phyloP scores from a whole-genome alignment of 2,113 vertebrate species.

The Sorex araneus region DNA sequence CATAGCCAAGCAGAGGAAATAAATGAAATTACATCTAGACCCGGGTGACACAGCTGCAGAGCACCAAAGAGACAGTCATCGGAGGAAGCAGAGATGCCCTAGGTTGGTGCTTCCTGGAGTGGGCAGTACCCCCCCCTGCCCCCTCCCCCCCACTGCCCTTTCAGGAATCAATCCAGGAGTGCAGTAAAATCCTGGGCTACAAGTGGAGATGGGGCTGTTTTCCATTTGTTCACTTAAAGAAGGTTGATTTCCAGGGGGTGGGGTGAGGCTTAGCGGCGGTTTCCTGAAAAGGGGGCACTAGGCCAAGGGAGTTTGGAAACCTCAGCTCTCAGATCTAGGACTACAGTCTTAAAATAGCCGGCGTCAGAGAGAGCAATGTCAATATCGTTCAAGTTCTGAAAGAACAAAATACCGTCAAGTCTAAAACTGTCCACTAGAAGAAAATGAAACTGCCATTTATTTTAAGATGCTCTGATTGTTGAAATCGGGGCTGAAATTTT shows the following conservation, averaged over 20 bases:
- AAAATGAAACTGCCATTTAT: background rate
- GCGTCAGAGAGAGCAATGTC: background rate
- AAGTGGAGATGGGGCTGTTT: too few species aligned
- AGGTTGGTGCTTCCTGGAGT: background rate
- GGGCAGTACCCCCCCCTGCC: too few species aligned
- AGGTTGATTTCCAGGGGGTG: too few species aligned
- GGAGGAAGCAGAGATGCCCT: background rate
- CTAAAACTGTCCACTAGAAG: background rate
- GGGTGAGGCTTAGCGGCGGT: too few species aligned
- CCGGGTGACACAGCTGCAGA: background rate
- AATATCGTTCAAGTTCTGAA: background rate
- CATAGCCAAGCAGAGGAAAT: background rate
- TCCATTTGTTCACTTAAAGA: too few species aligned
- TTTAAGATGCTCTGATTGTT: background rate
- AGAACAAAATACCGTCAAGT: constrained; percentile 12
- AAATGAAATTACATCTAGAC: background rate
- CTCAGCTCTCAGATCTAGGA: background rate
- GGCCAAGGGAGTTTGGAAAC: too few species aligned
- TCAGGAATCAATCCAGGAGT: too few species aligned
- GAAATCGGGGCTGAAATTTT: background rate
- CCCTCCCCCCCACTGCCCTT: too few species aligned
- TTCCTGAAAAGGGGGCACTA: too few species aligned
- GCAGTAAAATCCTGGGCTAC: too few species aligned
- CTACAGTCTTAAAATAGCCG: background rate
- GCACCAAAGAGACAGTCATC: background rate